Evolutionary conservation across 2,797 vertebrate species (phyloP).

Genomic region (Threskiornis aethiopicus): DNA sequence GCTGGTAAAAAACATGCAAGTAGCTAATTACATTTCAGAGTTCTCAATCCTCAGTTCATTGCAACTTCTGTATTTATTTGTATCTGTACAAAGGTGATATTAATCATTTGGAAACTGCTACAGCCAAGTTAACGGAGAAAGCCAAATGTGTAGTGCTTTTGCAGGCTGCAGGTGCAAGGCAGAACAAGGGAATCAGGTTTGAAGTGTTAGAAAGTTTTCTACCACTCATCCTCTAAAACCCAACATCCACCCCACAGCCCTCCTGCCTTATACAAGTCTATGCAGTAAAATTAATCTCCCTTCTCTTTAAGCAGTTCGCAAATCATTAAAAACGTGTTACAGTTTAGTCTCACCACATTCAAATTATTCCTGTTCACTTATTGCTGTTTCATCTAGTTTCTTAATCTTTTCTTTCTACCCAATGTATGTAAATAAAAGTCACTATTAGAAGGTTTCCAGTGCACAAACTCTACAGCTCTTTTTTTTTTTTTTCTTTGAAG

Average conservation of each 20-base stretch:
- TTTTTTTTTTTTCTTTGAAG: background rate
- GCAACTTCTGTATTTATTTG: background rate
- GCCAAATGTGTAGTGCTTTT: background rate
- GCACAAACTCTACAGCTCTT: background rate
- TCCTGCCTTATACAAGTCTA: rapidly evolving
- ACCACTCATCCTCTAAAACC: background rate
- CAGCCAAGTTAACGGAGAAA: background rate
- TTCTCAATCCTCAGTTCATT: background rate
- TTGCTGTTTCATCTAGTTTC: background rate
- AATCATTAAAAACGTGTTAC: background rate
- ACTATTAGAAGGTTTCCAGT: background rate
- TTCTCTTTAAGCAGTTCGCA: background rate
- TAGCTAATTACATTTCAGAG: constrained; percentile 14
- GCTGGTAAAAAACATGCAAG: background rate
- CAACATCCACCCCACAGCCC: rapidly evolving
- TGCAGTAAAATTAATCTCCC: background rate
- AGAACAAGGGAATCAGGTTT: background rate
- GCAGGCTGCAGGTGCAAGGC: background rate
- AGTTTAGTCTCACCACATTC: background rate
- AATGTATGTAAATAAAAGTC: background rate
- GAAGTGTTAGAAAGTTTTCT: background rate
- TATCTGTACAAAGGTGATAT: background rate
- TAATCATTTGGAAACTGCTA: background rate
- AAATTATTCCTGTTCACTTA: background rate
- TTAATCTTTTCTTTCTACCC: background rate